Base-by-base conservation (phyloP, 2,797 vertebrate genomes). In the Chloroceryle amazona region DNA sequence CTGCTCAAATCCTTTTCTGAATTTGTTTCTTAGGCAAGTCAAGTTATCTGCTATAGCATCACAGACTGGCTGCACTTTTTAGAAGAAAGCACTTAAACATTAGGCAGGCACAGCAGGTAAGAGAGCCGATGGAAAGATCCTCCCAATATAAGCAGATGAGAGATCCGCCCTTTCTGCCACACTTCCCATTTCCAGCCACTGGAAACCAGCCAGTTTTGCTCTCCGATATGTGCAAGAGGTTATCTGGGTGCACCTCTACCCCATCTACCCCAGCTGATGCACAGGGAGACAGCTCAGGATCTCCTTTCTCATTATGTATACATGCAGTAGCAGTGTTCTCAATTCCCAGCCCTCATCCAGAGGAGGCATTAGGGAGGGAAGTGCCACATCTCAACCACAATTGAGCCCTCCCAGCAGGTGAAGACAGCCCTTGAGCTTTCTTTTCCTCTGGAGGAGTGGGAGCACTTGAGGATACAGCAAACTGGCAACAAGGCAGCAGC, bases 91-190 rank as follows among this genome's bases (percentile, higher is more conserved):
- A 71, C 61, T 96, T 81, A 54, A 78, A 81, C 23, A 18, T 67
- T 76, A 90, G 42, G 49, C 49, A 94, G 62, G 68, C 79, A 78
- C 22, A 90, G 49, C 57, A 96, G 47, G 60, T 89, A 91, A 91
- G 62, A 79, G 16, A 92, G 57, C 90, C 94, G 83, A 90, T 90
- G 65, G 85, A 91, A 90, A 80, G 78, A 90, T 90, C 41, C 23
- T 96, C 72, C 37, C 54, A 93, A 83, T 71, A 80, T 91, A 93
- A 94, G 67, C 60, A 96, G 67, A 87, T 82, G 55, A 93, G 68
- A 18, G 62, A 90, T 44, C 81, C 89, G 76, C 65, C 70, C 66
- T 72, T 94, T 94, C 85, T 79, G 39, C 37, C 87, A 65, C 25
- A 71, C 46, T 71, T 87, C 90, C 70, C 63, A 82, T 46, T 93